These are phyloP conservation scores for Ichneumoninae sp. DNA, from an alignment of 2,888 invertebrate species.

Conservation along the genomic window DNA sequence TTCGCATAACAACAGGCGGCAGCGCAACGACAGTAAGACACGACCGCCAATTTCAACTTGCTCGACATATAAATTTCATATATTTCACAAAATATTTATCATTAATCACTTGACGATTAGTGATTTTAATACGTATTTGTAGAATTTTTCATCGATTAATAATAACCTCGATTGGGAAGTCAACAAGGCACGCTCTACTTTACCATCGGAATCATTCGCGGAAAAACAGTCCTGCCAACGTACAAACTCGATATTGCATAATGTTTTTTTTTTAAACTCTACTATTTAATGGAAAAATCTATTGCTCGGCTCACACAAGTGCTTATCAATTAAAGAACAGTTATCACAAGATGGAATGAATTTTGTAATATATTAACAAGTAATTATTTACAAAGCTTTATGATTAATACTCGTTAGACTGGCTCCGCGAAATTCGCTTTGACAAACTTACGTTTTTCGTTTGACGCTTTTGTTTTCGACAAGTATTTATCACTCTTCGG, in stretches of 20 bases:
- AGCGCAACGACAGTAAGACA: neutral
- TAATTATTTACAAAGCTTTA: constrained; percentile 56
- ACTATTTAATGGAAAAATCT: neutral
- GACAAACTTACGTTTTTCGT: constrained; percentile 8
- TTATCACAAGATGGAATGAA: constrained; percentile 51
- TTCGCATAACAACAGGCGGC: neutral
- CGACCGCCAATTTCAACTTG: neutral
- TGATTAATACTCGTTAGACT: constrained; percentile 61
- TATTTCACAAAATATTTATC: constrained; percentile 7
- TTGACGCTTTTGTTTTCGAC: constrained; percentile 1
- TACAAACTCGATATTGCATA: neutral
- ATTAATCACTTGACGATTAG: neutral
- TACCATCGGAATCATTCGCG: neutral
- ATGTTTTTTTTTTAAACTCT: neutral
- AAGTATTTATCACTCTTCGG: constrained; percentile 1
- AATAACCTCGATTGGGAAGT: constrained; percentile 1
- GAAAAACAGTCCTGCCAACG: constrained; percentile 8
- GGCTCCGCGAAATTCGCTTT: constrained; percentile 20
- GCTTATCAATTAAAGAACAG: constrained; percentile 28
- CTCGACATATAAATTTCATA: neutral
- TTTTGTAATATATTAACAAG: constrained; percentile 50
- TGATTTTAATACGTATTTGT: neutral
- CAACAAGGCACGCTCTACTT: neutral
- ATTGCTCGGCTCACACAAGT: neutral
- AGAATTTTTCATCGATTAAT: neutral